Percentiles rank a stretch among this genome's conserved stretches.
Evolutionary conservation across 2,797 vertebrate species (phyloP).

Genomic region (Serranus cabrilla): DNA sequence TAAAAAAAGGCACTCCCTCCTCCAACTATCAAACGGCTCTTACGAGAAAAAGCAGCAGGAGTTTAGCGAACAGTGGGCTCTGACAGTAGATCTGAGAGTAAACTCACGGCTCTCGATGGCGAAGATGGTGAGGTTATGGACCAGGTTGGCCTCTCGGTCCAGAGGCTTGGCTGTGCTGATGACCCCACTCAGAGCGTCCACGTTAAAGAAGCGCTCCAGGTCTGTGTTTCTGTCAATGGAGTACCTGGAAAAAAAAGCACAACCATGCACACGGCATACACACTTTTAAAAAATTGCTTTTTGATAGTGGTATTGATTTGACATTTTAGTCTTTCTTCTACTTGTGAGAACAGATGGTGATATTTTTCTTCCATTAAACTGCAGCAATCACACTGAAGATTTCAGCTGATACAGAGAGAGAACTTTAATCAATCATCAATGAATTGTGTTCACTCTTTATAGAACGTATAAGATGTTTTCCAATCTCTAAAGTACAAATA

Average conservation of each 20-base stretch:
- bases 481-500: constrained; percentile 4
- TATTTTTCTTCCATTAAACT: constrained; percentile 25
- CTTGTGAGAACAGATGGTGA: constrained; percentile 32
- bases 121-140: constrained; percentile 96
- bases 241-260: constrained; percentile 86
- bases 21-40: not conserved
- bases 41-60: too few relatives aligned
- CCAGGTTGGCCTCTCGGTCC: constrained; percentile 93
- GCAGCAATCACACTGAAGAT: constrained; percentile 7
- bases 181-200: constrained; percentile 93
- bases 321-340: constrained; percentile 48
- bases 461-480: constrained; percentile 2
- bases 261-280: constrained; percentile 16
- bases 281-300: constrained; percentile 43
- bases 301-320: constrained; percentile 52
- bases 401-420: not conserved
- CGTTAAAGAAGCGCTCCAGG: constrained; percentile 96
- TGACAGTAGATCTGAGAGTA: not conserved
- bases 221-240: constrained; percentile 98
- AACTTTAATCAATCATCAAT: constrained; percentile 21
- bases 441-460: constrained; percentile 5
- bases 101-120: constrained; percentile 97
- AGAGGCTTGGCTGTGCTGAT: constrained; percentile 95
- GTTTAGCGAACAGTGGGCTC: not conserved
- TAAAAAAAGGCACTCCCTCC: not conserved